Percentiles rank a stretch among this genome's conserved stretches.
Evolutionary conservation across 2,888 invertebrate species (phyloP).

Genomic region (Euspilapteryx auroguttella): DNA sequence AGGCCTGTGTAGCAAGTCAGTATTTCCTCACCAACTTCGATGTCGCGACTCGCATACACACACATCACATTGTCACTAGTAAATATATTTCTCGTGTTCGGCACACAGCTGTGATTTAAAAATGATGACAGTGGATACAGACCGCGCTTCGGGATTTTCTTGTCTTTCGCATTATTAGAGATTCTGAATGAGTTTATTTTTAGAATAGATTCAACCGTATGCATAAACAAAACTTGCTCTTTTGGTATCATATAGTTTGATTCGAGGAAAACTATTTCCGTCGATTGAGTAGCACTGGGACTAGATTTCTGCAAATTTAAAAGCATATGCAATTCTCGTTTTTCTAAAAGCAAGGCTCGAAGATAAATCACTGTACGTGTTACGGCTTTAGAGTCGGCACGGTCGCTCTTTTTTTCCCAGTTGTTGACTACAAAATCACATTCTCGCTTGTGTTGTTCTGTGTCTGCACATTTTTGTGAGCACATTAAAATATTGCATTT

Average conservation of each 20-base stretch:
- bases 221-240: constrained; percentile 55
- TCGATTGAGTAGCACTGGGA: constrained; percentile 21
- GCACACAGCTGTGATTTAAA: constrained; percentile 69
- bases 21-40: constrained; percentile 62
- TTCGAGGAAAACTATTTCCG: constrained; percentile 53
- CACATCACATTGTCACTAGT: constrained; percentile 53
- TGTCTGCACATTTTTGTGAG: constrained; percentile 57
- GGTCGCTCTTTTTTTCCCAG: constrained; percentile 33
- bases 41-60: constrained; percentile 59
- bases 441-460: constrained; percentile 55
- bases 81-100: constrained; percentile 68
- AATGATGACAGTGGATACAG: constrained; percentile 67
- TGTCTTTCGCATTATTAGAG: constrained; percentile 19
- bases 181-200: constrained; percentile 70
- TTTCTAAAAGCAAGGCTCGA: constrained; percentile 21
- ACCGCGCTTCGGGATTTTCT: constrained; percentile 51
- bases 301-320: constrained; percentile 40
- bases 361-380: constrained; percentile 24
- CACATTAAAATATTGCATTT: constrained; percentile 70
- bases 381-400: constrained; percentile 13
- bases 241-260: constrained; percentile 33
- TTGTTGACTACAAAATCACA: constrained; percentile 62
- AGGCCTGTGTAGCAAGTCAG: constrained; percentile 67
- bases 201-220: constrained; percentile 50
- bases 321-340: constrained; percentile 42